Evolutionary conservation across 2,797 vertebrate species (phyloP).

Genomic region (Pelodytes ibericus): DNA sequence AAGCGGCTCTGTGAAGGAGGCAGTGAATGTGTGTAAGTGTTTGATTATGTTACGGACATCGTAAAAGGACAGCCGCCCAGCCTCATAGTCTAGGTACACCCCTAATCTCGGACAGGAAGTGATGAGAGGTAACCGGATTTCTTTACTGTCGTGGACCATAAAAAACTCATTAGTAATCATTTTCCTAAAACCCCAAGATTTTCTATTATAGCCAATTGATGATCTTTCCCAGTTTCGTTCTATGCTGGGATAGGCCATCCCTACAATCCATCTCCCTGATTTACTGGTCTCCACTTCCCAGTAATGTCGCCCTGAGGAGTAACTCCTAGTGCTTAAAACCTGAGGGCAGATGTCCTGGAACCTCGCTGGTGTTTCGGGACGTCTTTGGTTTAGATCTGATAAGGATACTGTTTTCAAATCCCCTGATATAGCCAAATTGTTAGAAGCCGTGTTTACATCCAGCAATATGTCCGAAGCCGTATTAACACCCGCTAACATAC

Average conservation of each 20-base stretch:
- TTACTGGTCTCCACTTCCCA: too few species aligned
- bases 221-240: not conserved
- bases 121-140: not conserved
- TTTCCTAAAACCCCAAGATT: constrained; percentile 3
- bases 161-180: not conserved
- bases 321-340: not conserved
- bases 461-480: not conserved
- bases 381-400: not conserved
- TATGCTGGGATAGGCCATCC: too few species aligned
- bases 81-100: not conserved
- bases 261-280: not conserved
- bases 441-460: not conserved
- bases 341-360: too few species aligned
- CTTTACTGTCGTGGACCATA: not conserved
- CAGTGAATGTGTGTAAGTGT: not conserved
- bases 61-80: not conserved
- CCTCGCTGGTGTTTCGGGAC: too few species aligned
- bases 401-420: not conserved
- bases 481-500: not conserved
- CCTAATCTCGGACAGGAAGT: not conserved
- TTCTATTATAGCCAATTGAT: not conserved
- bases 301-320: too few species aligned
- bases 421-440: not conserved
- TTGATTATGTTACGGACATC: not conserved
- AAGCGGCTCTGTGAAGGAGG: constrained; percentile 1